Evolutionary conservation across 2,797 vertebrate genomes (phyloP).

Genomic region (Morus bassanus): DNA sequence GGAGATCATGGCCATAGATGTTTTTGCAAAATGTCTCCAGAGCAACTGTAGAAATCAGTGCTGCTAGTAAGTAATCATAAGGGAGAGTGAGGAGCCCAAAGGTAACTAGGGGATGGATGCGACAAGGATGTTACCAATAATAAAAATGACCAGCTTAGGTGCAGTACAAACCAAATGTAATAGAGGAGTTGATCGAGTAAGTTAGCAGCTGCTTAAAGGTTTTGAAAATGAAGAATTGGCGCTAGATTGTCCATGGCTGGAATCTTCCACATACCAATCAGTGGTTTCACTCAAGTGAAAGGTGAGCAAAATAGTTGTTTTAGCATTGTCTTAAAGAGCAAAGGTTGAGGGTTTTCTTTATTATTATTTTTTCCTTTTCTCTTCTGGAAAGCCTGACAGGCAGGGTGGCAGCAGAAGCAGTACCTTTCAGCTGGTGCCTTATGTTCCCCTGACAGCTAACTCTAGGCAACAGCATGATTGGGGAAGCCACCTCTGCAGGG

Average conservation of each 20-base stretch:
- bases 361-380: not conserved
- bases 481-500: not conserved
- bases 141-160: not conserved
- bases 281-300: not conserved
- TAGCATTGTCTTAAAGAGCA: not conserved
- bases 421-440: not conserved
- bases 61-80: not conserved
- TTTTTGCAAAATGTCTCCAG: not conserved
- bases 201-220: not conserved
- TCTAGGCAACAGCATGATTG: fast-evolving
- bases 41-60: not conserved
- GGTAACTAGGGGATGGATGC: not conserved
- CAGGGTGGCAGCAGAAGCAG: not conserved
- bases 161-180: not conserved
- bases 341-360: fast-evolving
- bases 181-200: not conserved
- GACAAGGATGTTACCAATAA: not conserved
- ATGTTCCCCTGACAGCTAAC: not conserved
- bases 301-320: not conserved
- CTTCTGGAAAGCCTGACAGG: not conserved
- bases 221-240: not conserved
- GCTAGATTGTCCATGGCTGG: not conserved
- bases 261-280: not conserved
- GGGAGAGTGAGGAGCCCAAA: not conserved
- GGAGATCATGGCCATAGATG: not conserved